phyloP scores from a whole-genome alignment of 2,797 vertebrate species.

The Eleutherodactylus coqui region DNA sequence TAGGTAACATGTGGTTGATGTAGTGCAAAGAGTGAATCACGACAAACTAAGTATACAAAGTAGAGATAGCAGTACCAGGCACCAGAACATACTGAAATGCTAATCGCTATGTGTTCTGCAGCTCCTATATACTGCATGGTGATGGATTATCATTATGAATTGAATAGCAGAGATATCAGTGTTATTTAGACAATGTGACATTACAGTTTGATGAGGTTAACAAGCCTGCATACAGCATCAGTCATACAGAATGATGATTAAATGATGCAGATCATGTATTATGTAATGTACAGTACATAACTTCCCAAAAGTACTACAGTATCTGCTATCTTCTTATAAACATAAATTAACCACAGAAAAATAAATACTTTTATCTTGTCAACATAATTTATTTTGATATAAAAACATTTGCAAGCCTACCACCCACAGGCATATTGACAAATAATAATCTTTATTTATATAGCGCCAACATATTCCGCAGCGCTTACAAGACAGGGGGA shows the following conservation, averaged over 20 bases:
- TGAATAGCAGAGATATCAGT: neutral
- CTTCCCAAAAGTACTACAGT: neutral
- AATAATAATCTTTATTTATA: too few species aligned
- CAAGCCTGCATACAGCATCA: neutral
- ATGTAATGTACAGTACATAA: neutral
- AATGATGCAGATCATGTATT: neutral
- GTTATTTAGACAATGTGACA: constrained; percentile 13
- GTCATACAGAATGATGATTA: neutral
- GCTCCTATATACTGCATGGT: neutral
- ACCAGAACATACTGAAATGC: constrained; percentile 28
- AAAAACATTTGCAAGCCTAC: neutral
- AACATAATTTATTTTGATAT: neutral
- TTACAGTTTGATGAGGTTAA: neutral
- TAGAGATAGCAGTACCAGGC: constrained; percentile 46
- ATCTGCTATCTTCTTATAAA: neutral
- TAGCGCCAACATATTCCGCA: too few species aligned
- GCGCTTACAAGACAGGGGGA: too few species aligned
- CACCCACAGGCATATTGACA: too few species aligned
- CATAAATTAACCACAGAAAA: neutral
- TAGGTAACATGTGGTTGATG: constrained; percentile 33
- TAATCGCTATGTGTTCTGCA: neutral
- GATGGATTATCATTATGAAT: constrained; percentile 21
- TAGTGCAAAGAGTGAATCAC: constrained; percentile 24
- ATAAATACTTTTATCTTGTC: neutral
- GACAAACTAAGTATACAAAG: constrained; percentile 41